Conservation (phyloP, 1,140 invertebrate genomes). For the Drepana arcuata region DNA sequence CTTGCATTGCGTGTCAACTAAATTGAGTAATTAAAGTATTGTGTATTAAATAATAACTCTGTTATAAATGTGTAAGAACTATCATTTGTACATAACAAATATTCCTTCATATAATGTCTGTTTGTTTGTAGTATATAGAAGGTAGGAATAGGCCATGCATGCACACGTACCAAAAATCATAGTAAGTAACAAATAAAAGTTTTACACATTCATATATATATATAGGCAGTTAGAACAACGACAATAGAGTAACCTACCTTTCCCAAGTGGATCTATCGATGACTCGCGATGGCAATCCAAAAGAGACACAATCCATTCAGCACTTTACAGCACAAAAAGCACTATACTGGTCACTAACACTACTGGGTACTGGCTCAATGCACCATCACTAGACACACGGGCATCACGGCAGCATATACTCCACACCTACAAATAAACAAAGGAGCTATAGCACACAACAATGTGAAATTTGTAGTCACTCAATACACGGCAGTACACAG, state of each 20-base stretch:
- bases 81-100: no score
- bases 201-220: no score
- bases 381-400: constrained; percentile 63
- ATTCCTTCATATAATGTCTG: no score
- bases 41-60: no score
- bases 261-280: constrained; percentile 57
- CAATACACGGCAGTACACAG: constrained; percentile 13
- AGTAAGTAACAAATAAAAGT: no score
- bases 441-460: constrained; percentile 37
- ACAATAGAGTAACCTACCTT: constrained; percentile 57
- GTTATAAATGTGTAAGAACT: no score
- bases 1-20: no score
- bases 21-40: no score
- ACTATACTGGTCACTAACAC: constrained; percentile 68
- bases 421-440: constrained; percentile 57
- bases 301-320: constrained; percentile 65
- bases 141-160: no score
- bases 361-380: constrained; percentile 42
- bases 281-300: constrained; percentile 66
- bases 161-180: no score
- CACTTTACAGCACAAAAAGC: constrained; percentile 58
- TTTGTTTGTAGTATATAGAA: no score
- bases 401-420: constrained; percentile 36
- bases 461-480: constrained; percentile 27
- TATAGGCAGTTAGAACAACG: no score